phyloP scores from a whole-genome alignment of 2,888 invertebrate genomes.

The Erannis defoliaria region DNA sequence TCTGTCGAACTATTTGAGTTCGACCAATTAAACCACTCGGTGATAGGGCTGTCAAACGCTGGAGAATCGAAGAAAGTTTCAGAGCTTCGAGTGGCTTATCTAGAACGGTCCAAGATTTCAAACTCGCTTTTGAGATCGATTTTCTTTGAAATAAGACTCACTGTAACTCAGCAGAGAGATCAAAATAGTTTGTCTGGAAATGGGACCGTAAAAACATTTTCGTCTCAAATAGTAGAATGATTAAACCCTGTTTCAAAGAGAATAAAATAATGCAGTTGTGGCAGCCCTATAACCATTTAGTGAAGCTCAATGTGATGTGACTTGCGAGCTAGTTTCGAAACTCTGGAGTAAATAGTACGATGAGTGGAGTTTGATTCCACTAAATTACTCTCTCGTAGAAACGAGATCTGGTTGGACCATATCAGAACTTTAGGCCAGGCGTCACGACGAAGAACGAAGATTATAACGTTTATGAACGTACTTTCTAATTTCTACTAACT shows the following conservation, averaged over 20 bases:
- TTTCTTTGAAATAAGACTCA: background rate
- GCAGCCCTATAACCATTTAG: conserved; percentile 21
- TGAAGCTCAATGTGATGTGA: conserved; percentile 24
- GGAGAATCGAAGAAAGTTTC: conserved; percentile 27
- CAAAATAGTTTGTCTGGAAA: conserved; percentile 3
- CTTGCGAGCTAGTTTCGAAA: conserved; percentile 23
- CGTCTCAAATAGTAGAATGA: background rate
- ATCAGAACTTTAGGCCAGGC: too few relatives aligned
- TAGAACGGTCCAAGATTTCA: conserved; percentile 5
- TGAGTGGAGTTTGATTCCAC: conserved; percentile 7
- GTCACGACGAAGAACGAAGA: too few relatives aligned
- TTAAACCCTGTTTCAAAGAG: too few relatives aligned
- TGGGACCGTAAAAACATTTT: background rate
- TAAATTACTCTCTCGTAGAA: conserved; percentile 14
- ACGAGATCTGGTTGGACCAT: background rate
- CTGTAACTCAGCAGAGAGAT: background rate
- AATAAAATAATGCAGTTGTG: background rate
- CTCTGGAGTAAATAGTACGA: conserved; percentile 22
- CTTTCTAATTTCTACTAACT: too few relatives aligned
- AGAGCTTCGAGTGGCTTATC: conserved; percentile 24
- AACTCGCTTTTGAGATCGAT: background rate
- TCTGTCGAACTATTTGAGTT: conserved; percentile 36
- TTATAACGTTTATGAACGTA: too few relatives aligned
- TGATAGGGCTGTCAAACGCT: conserved; percentile 23
- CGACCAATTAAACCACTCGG: conserved; percentile 32